These are phyloP conservation scores for Cephus pulcher DNA, from an alignment of 2,888 invertebrate genomes.

Conservation along the genomic window DNA sequence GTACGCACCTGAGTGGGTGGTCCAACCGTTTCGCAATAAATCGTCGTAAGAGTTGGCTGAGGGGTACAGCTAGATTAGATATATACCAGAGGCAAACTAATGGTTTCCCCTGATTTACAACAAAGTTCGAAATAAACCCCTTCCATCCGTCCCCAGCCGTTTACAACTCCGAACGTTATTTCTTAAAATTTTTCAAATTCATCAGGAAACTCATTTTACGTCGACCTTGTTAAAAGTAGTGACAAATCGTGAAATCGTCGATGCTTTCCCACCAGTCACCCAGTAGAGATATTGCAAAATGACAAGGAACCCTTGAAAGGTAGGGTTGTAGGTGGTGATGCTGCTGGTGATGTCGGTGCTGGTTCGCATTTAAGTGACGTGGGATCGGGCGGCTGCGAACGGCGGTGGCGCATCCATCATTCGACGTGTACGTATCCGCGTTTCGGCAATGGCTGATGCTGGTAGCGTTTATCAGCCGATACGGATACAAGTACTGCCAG, in stretches of 20 bases:
- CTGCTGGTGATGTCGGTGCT: neutral
- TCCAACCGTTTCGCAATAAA: neutral
- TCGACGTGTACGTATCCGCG: slow-evolving; percentile 19
- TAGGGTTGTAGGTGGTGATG: neutral
- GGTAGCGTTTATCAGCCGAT: neutral
- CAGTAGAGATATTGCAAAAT: slow-evolving; percentile 7
- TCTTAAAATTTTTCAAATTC: neutral
- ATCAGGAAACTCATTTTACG: neutral
- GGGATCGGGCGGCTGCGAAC: slow-evolving; percentile 49
- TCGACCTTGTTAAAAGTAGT: neutral
- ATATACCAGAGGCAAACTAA: neutral
- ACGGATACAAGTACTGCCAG: slow-evolving; percentile 6
- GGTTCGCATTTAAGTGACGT: slow-evolving; percentile 48
- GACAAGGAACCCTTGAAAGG: neutral
- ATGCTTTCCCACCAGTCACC: neutral
- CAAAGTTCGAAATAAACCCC: neutral
- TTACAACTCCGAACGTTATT: neutral
- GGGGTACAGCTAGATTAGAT: neutral
- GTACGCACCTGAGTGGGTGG: neutral
- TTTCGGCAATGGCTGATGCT: slow-evolving; percentile 3
- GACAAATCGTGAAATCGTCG: neutral
- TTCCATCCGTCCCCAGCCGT: neutral
- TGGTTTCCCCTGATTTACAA: neutral
- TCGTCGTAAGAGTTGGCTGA: neutral
- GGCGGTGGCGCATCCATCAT: slow-evolving; percentile 49